phyloP scores from a whole-genome alignment of 2,113 vertebrate genomes.

The Chitala chitala region DNA sequence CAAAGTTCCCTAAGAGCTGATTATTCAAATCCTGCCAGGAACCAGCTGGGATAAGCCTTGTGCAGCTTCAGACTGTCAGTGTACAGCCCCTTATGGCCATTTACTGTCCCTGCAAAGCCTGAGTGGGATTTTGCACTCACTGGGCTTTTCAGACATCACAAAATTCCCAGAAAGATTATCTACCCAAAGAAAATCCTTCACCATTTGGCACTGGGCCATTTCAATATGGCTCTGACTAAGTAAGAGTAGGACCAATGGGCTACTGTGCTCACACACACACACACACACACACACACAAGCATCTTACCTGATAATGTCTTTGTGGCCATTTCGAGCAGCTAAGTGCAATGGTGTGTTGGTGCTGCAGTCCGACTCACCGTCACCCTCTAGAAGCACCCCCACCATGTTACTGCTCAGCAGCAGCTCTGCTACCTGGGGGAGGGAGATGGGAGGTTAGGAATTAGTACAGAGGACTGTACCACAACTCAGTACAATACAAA shows the following conservation, averaged over 20 bases:
- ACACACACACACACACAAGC: not conserved
- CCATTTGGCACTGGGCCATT: too few relatives aligned
- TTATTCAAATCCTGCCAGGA: not conserved
- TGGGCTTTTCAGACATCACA: not conserved
- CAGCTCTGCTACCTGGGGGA: slow-evolving; percentile 68
- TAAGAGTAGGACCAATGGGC: too few relatives aligned
- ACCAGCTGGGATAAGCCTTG: not conserved
- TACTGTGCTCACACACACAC: not conserved
- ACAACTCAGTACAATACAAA: not conserved
- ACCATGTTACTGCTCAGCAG: slow-evolving; percentile 76
- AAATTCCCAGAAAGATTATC: not conserved
- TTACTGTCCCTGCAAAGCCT: not conserved
- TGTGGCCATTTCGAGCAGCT: slow-evolving; percentile 91
- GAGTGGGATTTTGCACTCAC: too few relatives aligned
- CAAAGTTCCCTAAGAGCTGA: not conserved
- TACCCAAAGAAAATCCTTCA: not conserved
- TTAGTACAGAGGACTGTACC: not conserved
- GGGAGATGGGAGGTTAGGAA: not conserved
- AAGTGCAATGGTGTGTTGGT: slow-evolving; percentile 88
- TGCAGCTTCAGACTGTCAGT: not conserved
- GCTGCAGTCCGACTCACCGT: slow-evolving; percentile 63
- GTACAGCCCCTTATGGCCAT: not conserved
- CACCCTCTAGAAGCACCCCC: slow-evolving; percentile 64
- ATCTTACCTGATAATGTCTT: slow-evolving; percentile 68
- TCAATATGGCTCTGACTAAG: too few relatives aligned